Percentiles rank a stretch among this genome's conserved stretches.
Evolutionary conservation across 2,113 vertebrate species (phyloP).

Genomic region (Melanocharis versteri): DNA sequence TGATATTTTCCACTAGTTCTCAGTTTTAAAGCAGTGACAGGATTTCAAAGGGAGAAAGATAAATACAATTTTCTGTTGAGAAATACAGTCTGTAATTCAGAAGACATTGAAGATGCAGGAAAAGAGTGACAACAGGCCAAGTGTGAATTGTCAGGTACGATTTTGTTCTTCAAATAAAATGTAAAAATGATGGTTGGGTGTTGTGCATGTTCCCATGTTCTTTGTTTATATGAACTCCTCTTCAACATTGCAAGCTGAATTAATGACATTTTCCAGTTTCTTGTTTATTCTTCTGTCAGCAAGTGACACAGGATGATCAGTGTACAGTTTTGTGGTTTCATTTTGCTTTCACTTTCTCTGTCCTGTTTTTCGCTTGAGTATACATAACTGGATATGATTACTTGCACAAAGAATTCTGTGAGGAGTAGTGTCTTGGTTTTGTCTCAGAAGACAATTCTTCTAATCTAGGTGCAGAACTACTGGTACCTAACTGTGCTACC

Average conservation of each 20-base stretch:
- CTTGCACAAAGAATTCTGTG: neutral
- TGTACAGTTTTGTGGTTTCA: neutral
- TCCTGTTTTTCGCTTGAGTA: neutral
- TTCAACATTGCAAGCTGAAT: neutral
- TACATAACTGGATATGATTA: neutral
- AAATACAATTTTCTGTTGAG: neutral
- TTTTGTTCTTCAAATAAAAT: neutral
- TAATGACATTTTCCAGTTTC: neutral
- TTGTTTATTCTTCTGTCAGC: neutral
- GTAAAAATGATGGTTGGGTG: neutral
- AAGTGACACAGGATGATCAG: neutral
- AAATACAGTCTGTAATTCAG: neutral
- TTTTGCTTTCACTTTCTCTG: neutral
- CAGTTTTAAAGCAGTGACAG: neutral
- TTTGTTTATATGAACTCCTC: neutral
- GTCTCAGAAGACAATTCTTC: neutral
- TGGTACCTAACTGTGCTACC: neutral
- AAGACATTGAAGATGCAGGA: neutral
- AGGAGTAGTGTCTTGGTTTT: neutral
- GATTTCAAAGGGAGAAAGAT: neutral
- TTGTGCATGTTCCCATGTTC: neutral
- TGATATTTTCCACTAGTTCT: neutral
- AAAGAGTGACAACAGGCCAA: neutral
- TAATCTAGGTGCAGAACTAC: neutral
- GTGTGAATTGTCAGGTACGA: neutral